Evolutionary conservation across 2,113 vertebrate species (phyloP).

Genomic region (Castor canadensis): DNA sequence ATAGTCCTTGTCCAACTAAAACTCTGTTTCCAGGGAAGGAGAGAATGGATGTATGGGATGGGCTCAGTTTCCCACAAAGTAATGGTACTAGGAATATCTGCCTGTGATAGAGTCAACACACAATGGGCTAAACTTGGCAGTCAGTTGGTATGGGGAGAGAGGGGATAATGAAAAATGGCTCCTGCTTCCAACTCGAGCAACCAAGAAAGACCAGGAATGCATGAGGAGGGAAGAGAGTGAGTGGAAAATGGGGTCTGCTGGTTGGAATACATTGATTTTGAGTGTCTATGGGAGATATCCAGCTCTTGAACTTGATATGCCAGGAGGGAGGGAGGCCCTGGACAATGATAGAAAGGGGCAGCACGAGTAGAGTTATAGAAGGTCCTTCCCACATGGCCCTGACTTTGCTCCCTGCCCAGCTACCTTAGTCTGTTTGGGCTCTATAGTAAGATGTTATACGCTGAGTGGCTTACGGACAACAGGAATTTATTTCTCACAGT

Average conservation of each 20-base stretch:
- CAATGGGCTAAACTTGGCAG: fast-evolving
- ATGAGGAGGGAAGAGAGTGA: not conserved
- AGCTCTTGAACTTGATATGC: not conserved
- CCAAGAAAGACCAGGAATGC: not conserved
- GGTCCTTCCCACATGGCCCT: not conserved
- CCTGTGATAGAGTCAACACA: not conserved
- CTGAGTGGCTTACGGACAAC: not conserved
- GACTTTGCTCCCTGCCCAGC: not conserved
- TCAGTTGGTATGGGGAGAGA: not conserved
- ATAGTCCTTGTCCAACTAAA: not conserved
- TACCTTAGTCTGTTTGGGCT: not conserved
- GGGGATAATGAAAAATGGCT: not conserved
- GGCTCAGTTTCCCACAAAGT: not conserved
- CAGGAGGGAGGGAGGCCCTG: not conserved
- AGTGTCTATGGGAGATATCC: fast-evolving
- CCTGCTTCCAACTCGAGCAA: not conserved
- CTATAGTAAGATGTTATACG: not conserved
- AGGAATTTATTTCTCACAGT: not conserved
- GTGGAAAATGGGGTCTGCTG: no score
- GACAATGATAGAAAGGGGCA: not conserved
- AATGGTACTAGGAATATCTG: not conserved
- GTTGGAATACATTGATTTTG: fast-evolving
- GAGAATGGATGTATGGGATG: not conserved
- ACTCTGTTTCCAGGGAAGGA: not conserved
- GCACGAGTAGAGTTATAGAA: not conserved